phyloP scores from a whole-genome alignment of 1,140 invertebrate genomes.

The Mylabris phalerata region DNA sequence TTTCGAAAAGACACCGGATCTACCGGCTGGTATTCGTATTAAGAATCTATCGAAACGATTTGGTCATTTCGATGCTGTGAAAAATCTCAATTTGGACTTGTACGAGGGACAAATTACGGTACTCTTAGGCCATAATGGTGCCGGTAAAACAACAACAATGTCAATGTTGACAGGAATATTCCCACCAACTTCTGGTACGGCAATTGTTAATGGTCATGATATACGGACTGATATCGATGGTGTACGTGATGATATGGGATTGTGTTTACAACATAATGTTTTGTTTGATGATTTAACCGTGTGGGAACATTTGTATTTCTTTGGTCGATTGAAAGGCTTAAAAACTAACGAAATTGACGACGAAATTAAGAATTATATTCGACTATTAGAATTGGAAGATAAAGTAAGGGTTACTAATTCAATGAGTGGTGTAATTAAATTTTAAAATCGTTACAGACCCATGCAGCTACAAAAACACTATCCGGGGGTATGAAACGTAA shows the following conservation, averaged over 20 bases:
- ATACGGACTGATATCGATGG: constrained; percentile 51
- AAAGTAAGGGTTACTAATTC: too few species aligned
- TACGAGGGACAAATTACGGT: constrained; percentile 58
- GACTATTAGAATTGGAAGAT: too few species aligned
- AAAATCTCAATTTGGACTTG: constrained; percentile 57
- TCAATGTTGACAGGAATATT: constrained; percentile 70
- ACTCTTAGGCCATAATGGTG: constrained; percentile 72
- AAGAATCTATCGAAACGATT: constrained; percentile 54
- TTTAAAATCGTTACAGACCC: too few species aligned
- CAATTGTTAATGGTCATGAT: constrained; percentile 60
- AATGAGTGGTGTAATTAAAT: too few species aligned
- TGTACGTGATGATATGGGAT: constrained; percentile 65
- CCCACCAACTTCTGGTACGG: constrained; percentile 60
- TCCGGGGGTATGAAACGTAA: constrained; percentile 84
- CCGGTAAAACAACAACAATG: constrained; percentile 70
- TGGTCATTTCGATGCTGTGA: constrained; percentile 51
- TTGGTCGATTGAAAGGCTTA: too few species aligned
- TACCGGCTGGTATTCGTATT: constrained; percentile 56
- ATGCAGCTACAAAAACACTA: constrained; percentile 53
- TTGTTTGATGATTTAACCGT: constrained; percentile 69
- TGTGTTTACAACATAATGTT: constrained; percentile 94
- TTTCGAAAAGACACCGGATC: constrained; percentile 26
- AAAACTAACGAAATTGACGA: too few species aligned
- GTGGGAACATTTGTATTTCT: too few species aligned
- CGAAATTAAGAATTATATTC: too few species aligned